phyloP scores from a whole-genome alignment of 2,113 vertebrate genomes.

The Notiomystis cincta region DNA sequence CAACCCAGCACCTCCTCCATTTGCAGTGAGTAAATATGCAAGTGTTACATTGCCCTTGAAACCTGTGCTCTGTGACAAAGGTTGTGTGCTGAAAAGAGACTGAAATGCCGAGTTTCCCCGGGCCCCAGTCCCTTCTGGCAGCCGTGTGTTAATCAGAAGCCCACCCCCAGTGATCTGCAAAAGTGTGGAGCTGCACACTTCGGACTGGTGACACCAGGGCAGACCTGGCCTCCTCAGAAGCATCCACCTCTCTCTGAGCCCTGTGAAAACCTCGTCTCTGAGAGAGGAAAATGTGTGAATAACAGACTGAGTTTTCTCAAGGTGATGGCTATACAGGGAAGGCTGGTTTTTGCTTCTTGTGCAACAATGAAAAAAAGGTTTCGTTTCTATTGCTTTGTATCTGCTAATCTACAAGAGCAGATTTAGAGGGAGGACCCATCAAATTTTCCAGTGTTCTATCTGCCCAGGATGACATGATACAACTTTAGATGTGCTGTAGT shows the following conservation, averaged over 20 bases:
- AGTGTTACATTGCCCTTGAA: constrained; percentile 70
- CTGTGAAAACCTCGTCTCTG: background rate
- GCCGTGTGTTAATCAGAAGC: constrained; percentile 52
- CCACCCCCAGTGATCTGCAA: constrained; percentile 11
- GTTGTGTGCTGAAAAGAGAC: background rate
- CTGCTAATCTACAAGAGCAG: background rate
- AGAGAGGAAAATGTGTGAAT: background rate
- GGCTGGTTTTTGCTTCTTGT: background rate
- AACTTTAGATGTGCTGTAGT: background rate
- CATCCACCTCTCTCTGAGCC: background rate
- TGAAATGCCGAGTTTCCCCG: constrained; percentile 19
- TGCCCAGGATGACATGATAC: background rate
- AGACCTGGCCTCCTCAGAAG: background rate
- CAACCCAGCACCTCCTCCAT: constrained; percentile 39
- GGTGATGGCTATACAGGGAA: background rate
- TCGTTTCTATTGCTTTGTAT: background rate
- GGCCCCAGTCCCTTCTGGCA: constrained; percentile 33
- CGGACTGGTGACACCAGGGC: background rate
- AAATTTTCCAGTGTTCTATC: background rate
- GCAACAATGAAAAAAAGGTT: background rate
- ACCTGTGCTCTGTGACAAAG: constrained; percentile 54
- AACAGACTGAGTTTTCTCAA: background rate
- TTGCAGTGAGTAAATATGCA: constrained; percentile 65
- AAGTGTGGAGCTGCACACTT: background rate
- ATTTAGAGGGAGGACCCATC: background rate